phyloP scores from a whole-genome alignment of 2,888 invertebrate species.

The Microdon myrmicae region DNA sequence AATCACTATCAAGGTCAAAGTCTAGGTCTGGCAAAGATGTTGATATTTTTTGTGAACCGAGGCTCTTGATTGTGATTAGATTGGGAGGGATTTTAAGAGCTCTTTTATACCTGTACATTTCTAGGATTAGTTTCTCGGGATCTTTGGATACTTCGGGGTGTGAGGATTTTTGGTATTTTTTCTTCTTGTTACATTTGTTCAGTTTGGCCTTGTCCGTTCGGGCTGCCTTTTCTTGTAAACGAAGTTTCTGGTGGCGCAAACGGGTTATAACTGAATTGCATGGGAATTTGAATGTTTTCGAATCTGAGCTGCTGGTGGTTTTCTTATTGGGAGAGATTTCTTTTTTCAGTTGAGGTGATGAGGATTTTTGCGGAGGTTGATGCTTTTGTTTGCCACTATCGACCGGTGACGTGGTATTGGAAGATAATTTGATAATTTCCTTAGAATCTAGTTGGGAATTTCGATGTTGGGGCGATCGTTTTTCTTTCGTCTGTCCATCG shows the following conservation, averaged over 20 bases:
- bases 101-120: slow-evolving; percentile 83
- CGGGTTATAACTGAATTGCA: slow-evolving; percentile 19
- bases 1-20: slow-evolving; percentile 64
- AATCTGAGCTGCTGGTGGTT: too few species aligned
- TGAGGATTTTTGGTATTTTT: slow-evolving; percentile 65
- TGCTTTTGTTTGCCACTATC: too few species aligned
- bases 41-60: slow-evolving; percentile 76
- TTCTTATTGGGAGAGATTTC: too few species aligned
- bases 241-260: slow-evolving; percentile 14
- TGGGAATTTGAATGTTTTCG: slow-evolving; percentile 16
- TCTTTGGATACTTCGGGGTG: slow-evolving; percentile 69
- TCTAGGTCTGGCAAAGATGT: slow-evolving; percentile 83
- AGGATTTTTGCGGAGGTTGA: too few species aligned
- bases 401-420: too few species aligned
- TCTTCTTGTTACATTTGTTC: slow-evolving; percentile 55
- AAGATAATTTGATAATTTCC: too few species aligned
- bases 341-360: too few species aligned
- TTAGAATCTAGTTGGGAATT: too few species aligned
- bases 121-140: slow-evolving; percentile 68
- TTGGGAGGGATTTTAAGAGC: slow-evolving; percentile 84
- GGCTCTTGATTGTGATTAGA: slow-evolving; percentile 81
- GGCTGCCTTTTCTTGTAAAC: slow-evolving; percentile 56
- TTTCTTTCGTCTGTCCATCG: too few species aligned
- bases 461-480: too few species aligned
- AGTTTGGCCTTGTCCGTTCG: slow-evolving; percentile 65